Conservation (phyloP, 2,888 invertebrate genomes). For the Ornithoptera priamus region DNA sequence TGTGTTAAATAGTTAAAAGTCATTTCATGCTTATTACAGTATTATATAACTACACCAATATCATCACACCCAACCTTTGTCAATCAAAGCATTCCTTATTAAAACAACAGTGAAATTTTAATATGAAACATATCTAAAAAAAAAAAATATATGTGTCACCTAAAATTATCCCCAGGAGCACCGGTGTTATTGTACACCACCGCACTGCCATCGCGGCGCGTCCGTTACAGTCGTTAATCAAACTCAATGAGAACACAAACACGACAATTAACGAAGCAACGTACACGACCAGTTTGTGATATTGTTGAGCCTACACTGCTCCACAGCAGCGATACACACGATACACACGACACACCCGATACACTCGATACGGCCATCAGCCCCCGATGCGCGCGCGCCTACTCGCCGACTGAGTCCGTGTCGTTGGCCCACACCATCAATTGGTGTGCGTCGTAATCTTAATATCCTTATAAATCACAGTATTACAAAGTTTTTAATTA, state of each 20-base stretch:
- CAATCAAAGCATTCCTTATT: too few relatives aligned
- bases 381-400: conserved; percentile 36
- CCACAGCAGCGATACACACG: conserved; percentile 14
- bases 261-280: conserved; percentile 32
- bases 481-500: too few relatives aligned
- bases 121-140: not conserved
- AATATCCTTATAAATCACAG: too few relatives aligned
- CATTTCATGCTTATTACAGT: too few relatives aligned
- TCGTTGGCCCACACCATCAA: not conserved
- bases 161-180: conserved; percentile 36
- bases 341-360: too few relatives aligned
- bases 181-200: conserved; percentile 33
- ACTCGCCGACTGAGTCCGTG: not conserved
- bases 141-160: conserved; percentile 35
- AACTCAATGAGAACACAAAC: conserved; percentile 34
- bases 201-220: conserved; percentile 35
- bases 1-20: too few relatives aligned
- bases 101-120: too few relatives aligned
- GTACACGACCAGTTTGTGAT: conserved; percentile 38
- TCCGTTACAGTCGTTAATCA: conserved; percentile 37
- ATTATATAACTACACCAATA: too few relatives aligned
- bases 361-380: too few relatives aligned
- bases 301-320: conserved; percentile 38
- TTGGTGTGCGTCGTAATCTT: not conserved
- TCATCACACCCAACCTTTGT: too few relatives aligned